phyloP scores from a whole-genome alignment of 2,113 vertebrate genomes.

The Ctenodactylus gundi region DNA sequence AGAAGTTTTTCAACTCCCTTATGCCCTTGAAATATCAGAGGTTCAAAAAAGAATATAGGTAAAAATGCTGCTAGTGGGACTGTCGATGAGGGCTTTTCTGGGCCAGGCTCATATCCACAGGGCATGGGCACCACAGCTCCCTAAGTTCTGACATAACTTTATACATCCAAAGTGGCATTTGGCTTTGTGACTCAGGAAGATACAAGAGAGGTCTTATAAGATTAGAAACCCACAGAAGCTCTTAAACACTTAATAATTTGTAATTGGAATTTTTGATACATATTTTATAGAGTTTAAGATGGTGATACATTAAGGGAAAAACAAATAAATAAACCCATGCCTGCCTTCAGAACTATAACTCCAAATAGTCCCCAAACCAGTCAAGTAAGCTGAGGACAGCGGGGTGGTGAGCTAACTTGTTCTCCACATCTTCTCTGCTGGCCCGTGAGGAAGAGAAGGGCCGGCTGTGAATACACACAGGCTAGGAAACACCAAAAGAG shows the following conservation, averaged over 20 bases:
- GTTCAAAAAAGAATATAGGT: background rate
- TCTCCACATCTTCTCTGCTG: background rate
- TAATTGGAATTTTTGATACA: background rate
- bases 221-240: background rate
- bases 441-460: background rate
- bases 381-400: background rate
- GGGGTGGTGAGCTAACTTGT: background rate
- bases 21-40: background rate
- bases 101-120: background rate
- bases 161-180: background rate
- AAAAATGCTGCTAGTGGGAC: background rate
- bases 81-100: background rate
- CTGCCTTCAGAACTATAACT: slow-evolving; percentile 35
- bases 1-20: background rate
- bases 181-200: background rate
- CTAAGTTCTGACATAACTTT: background rate
- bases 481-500: background rate
- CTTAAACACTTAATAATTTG: slow-evolving; percentile 9
- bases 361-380: background rate
- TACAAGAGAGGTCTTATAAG: background rate
- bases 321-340: background rate
- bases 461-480: background rate
- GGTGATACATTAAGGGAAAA: background rate
- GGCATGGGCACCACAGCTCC: background rate
- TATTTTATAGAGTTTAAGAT: slow-evolving; percentile 29